Evolutionary conservation across 2,888 invertebrate species (phyloP).

Genomic region (Molanna angustata): DNA sequence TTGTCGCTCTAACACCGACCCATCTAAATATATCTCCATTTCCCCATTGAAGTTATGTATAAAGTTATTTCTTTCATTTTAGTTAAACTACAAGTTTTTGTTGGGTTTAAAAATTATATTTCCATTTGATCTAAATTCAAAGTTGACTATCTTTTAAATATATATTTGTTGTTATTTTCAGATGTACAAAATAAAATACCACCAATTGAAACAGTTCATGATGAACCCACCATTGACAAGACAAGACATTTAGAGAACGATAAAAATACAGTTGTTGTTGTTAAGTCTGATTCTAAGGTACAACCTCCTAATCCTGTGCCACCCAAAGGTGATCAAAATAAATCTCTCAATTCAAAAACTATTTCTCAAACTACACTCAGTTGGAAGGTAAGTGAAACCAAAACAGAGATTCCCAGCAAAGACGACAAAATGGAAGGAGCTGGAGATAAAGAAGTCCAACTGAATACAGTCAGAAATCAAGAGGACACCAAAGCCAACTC

Average conservation of each 20-base stretch:
- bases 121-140: too few relatives aligned
- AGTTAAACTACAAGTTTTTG: too few relatives aligned
- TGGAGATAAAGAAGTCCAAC: slow-evolving; percentile 24
- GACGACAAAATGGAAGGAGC: slow-evolving; percentile 21
- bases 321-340: slow-evolving; percentile 41
- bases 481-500: neutral
- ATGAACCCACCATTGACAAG: neutral
- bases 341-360: neutral
- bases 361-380: neutral
- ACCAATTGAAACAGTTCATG: neutral
- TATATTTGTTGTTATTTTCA: too few relatives aligned
- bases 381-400: neutral
- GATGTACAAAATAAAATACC: neutral
- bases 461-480: too few relatives aligned
- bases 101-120: too few relatives aligned
- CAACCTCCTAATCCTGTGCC: slow-evolving; percentile 51
- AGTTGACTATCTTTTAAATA: too few relatives aligned
- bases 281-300: slow-evolving; percentile 42
- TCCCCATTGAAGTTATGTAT: too few relatives aligned
- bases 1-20: too few relatives aligned
- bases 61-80: too few relatives aligned
- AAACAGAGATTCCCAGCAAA: slow-evolving; percentile 15
- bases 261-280: slow-evolving; percentile 31
- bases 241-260: neutral
- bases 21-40: too few relatives aligned